Evolutionary conservation across 2,888 invertebrate genomes (phyloP), one percentile per base, ranked within the genome.

Genomic region (Drosophila anomalipes): DNA sequence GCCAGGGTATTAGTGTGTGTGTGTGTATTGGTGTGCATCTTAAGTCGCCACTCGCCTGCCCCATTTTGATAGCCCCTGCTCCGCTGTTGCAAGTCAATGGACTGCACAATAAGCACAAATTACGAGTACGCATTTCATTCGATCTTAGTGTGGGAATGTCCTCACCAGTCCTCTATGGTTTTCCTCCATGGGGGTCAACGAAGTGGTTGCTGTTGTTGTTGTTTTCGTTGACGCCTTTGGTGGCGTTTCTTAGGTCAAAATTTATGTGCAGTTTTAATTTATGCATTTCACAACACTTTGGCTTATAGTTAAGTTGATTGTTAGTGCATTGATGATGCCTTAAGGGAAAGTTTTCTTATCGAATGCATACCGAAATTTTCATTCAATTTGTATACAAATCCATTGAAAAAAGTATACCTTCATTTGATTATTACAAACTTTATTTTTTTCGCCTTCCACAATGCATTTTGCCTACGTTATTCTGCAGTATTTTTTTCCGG

Each of bases 91-190:
- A 62, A 60, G 59, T 63, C 71, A 77, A 33, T 68, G 74, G 60
- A 68, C 56, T 81, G 84, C 79, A 88, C 90, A 89, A 88, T 84
- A 79, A 83, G 82, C 84, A 81, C 88, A 88, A 88, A 88, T 88
- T 89, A 83, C 88, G 81, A 77, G 84, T 77, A 68, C 81, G 78
- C 69, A 80, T 77, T 74, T 70, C 68, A 64, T 56, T 62, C 35
- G 53, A 56, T 59, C 56, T 70, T 60, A 53, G 70, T 47, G 44
- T 59, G 60, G 64, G 52, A 16, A 30, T 47, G 41, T 52, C n/a
- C 64, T 33, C 51, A 53, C 37, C 30, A 35, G 22, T 57, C 39
- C 47, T 2, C 47, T 4, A 9, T 9, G 66, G 52, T 59, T 67
- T 72, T 72, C 72, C 83, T 70, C 71, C 80, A 71, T 63, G 28